Conservation (phyloP, 1,140 invertebrate genomes). For the Listronotus oregonensis region DNA sequence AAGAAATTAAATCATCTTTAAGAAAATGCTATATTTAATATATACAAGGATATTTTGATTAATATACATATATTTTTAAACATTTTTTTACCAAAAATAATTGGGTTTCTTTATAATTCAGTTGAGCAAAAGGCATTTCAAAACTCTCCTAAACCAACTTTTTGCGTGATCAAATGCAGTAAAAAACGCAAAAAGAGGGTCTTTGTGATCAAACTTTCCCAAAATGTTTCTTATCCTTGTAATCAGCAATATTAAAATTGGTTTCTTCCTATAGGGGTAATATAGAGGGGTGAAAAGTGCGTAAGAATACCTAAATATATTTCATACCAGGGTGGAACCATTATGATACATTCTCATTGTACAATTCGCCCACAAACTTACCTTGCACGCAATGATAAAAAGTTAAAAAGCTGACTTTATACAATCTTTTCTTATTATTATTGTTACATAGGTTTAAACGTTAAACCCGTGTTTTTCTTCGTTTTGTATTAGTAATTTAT, state of each 20-base stretch:
- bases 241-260: slow-evolving; percentile 8
- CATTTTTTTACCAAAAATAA: too few species aligned
- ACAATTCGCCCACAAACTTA: background rate
- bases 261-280: slow-evolving; percentile 6
- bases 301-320: background rate
- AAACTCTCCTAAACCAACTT: background rate
- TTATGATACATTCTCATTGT: background rate
- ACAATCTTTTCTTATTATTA: too few species aligned
- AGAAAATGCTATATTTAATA: too few species aligned
- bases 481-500: too few species aligned
- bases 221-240: slow-evolving; percentile 8
- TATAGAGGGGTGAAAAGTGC: slow-evolving; percentile 6
- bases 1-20: too few species aligned
- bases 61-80: too few species aligned
- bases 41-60: too few species aligned
- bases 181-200: slow-evolving; percentile 20
- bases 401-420: too few species aligned
- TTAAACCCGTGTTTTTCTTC: too few species aligned
- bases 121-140: background rate
- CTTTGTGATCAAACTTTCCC: background rate
- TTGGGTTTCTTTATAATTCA: too few species aligned
- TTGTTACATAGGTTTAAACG: too few species aligned
- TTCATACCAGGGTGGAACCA: background rate
- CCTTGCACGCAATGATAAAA: too few species aligned
- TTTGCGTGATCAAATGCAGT: slow-evolving; percentile 12